phyloP scores from a whole-genome alignment of 2,797 vertebrate species.

The Percopsis omiscomaycus region DNA sequence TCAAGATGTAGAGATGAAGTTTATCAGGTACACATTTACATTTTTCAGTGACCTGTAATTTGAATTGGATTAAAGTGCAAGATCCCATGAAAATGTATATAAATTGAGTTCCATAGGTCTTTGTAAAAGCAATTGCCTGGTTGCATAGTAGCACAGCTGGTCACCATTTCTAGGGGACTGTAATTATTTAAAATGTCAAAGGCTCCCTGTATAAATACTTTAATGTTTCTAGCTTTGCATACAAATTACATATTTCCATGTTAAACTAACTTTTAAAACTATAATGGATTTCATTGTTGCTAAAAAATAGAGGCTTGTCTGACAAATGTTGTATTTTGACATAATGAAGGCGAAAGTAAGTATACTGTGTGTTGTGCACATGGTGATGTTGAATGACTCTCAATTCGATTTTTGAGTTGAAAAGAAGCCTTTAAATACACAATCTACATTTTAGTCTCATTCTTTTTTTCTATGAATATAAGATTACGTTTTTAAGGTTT shows the following conservation, averaged over 20 bases:
- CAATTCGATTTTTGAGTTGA: constrained; percentile 15
- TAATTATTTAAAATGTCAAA: neutral
- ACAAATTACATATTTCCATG: constrained; percentile 43
- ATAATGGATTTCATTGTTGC: constrained; percentile 45
- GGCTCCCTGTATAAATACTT: constrained; percentile 11
- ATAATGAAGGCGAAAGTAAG: constrained; percentile 27
- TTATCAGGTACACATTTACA: no score
- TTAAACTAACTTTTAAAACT: constrained; percentile 38
- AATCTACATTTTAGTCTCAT: neutral
- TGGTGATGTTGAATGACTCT: constrained; percentile 4
- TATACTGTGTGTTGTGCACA: neutral
- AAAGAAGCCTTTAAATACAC: constrained; percentile 1
- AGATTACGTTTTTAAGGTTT: no score
- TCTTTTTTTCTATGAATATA: no score
- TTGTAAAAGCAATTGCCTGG: neutral
- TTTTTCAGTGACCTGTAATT: no score
- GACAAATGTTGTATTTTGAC: constrained; percentile 13
- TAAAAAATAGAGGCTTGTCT: constrained; percentile 40
- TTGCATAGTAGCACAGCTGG: constrained; percentile 39
- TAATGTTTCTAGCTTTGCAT: constrained; percentile 19
- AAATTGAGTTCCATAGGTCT: no score
- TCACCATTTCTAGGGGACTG: constrained; percentile 36
- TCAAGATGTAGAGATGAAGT: no score
- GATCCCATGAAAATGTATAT: no score
- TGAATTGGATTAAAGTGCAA: no score